These are phyloP conservation scores for Globodera rostochiensis DNA, from an alignment of 1,140 invertebrate genomes.

Conservation along the genomic window DNA sequence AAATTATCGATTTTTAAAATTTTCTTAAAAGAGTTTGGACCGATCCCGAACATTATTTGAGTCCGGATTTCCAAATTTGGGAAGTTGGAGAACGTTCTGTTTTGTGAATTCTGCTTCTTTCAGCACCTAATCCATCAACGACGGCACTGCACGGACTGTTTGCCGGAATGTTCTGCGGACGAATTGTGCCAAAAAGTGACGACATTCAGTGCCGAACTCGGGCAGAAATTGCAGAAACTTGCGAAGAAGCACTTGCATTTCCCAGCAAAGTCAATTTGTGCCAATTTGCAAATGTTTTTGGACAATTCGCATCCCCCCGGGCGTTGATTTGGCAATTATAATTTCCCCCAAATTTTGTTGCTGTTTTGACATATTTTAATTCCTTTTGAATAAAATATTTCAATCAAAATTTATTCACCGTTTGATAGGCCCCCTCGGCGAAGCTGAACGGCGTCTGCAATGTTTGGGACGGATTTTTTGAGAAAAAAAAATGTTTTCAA, in stretches of 20 bases:
- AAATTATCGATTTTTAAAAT: background rate
- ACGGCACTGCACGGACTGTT: background rate
- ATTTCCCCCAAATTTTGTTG: background rate
- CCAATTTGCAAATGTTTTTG: background rate
- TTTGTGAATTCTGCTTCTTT: background rate
- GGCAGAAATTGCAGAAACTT: background rate
- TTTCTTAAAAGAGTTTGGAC: too few relatives aligned
- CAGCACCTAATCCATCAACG: background rate
- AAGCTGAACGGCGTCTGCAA: conserved; percentile 64
- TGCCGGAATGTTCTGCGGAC: background rate
- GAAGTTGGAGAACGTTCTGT: background rate
- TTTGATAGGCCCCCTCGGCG: conserved; percentile 64
- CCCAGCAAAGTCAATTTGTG: background rate
- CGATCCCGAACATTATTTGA: too few relatives aligned
- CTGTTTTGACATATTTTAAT: background rate
- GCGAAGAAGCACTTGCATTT: background rate
- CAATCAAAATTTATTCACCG: background rate
- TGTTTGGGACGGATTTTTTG: background rate
- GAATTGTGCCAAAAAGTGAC: background rate
- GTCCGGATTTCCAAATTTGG: too few relatives aligned
- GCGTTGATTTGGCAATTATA: too few relatives aligned
- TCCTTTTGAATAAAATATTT: background rate
- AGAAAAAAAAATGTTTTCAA: conserved; percentile 6
- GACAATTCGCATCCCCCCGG: background rate
- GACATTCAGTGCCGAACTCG: background rate